Percentiles rank a stretch among this genome's conserved stretches.
Evolutionary conservation across 2,888 invertebrate genomes (phyloP).

Genomic region (Metopia argyrocephala): DNA sequence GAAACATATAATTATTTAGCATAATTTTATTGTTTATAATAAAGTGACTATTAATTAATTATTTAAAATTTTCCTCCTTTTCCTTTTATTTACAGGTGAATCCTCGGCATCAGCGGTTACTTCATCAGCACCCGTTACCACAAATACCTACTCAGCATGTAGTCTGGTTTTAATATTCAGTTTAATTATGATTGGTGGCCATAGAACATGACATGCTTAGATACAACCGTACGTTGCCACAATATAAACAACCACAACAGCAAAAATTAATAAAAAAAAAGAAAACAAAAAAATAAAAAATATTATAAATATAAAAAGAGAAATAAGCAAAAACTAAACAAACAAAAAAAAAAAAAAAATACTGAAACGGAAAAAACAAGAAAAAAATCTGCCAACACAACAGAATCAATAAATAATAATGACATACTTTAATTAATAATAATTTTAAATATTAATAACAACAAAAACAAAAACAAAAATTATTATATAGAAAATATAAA

Average conservation of each 20-base stretch:
- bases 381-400: slow-evolving; percentile 69
- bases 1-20: slow-evolving; percentile 2
- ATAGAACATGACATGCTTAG: slow-evolving; percentile 75
- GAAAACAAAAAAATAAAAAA: slow-evolving; percentile 47
- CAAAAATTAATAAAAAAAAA: slow-evolving; percentile 64
- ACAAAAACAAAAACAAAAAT: slow-evolving; percentile 20
- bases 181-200: slow-evolving; percentile 70
- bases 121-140: slow-evolving; percentile 75
- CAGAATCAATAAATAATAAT: slow-evolving; percentile 61
- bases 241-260: slow-evolving; percentile 43
- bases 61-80: not conserved
- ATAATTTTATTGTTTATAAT: not conserved
- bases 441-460: slow-evolving; percentile 44
- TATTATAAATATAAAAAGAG: slow-evolving; percentile 33
- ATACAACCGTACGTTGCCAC: slow-evolving; percentile 37
- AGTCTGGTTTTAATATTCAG: slow-evolving; percentile 72
- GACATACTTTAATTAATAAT: slow-evolving; percentile 61
- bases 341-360: slow-evolving; percentile 43
- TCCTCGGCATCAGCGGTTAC: slow-evolving; percentile 78
- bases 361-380: slow-evolving; percentile 46
- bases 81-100: slow-evolving; percentile 71
- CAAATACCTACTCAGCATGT: slow-evolving; percentile 72
- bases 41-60: no score
- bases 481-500: slow-evolving; percentile 33
- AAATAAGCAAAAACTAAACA: slow-evolving; percentile 42